Evolutionary conservation across 2,888 invertebrate genomes (phyloP).

Genomic region (Cabera pusaria): DNA sequence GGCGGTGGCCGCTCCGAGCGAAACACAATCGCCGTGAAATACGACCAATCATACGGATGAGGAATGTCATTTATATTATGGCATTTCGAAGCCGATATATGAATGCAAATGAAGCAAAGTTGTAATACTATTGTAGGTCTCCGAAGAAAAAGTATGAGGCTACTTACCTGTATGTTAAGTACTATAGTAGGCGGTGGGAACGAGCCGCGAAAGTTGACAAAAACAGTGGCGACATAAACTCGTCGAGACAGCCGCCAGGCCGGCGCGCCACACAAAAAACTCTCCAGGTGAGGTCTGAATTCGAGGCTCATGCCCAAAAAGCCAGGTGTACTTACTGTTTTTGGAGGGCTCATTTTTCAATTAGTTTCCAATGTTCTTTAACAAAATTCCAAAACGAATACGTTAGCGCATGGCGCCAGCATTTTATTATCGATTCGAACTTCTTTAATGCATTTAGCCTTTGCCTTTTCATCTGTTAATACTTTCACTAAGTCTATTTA

Average conservation of each 20-base stretch:
- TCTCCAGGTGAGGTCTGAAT: slow-evolving; percentile 45
- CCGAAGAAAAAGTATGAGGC: no score
- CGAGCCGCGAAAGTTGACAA: slow-evolving; percentile 68
- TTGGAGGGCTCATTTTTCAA: slow-evolving; percentile 25
- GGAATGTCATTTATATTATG: slow-evolving; percentile 31
- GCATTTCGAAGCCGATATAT: slow-evolving; percentile 27
- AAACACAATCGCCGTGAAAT: slow-evolving; percentile 28
- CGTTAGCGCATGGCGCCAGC: slow-evolving; percentile 1
- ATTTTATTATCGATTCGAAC: no score
- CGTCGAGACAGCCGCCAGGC: slow-evolving; percentile 38
- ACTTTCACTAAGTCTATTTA: no score
- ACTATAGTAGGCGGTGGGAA: slow-evolving; percentile 58
- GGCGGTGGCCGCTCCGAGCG: slow-evolving; percentile 13
- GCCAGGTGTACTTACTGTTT: slow-evolving; percentile 39
- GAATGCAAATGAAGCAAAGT: slow-evolving; percentile 23
- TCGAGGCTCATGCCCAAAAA: slow-evolving; percentile 33
- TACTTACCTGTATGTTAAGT: no score
- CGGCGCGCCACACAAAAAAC: slow-evolving; percentile 46
- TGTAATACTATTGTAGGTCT: no score
- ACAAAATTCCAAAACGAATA: neutral
- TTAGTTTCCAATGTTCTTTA: slow-evolving; percentile 18
- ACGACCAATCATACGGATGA: slow-evolving; percentile 20
- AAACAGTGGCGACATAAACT: slow-evolving; percentile 59
- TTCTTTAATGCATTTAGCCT: no score
- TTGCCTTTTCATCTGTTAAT: no score